Evolutionary conservation across 2,797 vertebrate genomes (phyloP).

Genomic region (Spheniscus humboldti): DNA sequence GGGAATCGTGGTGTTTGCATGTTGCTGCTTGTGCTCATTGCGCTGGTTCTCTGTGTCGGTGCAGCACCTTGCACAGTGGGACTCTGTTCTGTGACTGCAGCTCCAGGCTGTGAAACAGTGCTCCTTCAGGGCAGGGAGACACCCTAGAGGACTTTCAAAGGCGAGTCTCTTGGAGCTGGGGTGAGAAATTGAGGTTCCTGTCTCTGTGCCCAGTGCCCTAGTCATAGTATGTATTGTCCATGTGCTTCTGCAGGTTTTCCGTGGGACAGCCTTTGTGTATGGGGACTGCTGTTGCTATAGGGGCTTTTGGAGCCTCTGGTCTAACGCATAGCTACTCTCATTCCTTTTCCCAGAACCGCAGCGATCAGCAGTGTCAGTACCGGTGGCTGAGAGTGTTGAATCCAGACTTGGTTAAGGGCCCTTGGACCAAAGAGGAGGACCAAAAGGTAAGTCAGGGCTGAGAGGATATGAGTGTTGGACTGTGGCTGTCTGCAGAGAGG

Average conservation of each 20-base stretch:
- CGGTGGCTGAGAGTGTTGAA: conserved; percentile 95
- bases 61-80: not conserved
- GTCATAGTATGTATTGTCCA: not conserved
- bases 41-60: not conserved
- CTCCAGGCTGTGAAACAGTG: not conserved
- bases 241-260: not conserved
- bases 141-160: not conserved
- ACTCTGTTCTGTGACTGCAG: not conserved
- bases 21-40: not conserved
- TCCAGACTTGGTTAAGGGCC: conserved; percentile 93
- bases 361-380: conserved; percentile 94
- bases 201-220: not conserved
- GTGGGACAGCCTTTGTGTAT: not conserved
- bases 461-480: not conserved
- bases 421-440: conserved; percentile 98
- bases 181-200: not conserved
- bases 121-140: not conserved
- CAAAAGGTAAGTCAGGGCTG: conserved; percentile 81
- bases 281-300: not conserved
- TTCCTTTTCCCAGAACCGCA: conserved; percentile 79
- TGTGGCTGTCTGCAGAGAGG: not conserved
- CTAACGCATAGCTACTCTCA: not conserved
- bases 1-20: not conserved
- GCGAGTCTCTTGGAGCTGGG: not conserved
- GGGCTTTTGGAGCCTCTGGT: not conserved